phyloP scores from a whole-genome alignment of 1,140 invertebrate genomes.

The Tribolium madens region DNA sequence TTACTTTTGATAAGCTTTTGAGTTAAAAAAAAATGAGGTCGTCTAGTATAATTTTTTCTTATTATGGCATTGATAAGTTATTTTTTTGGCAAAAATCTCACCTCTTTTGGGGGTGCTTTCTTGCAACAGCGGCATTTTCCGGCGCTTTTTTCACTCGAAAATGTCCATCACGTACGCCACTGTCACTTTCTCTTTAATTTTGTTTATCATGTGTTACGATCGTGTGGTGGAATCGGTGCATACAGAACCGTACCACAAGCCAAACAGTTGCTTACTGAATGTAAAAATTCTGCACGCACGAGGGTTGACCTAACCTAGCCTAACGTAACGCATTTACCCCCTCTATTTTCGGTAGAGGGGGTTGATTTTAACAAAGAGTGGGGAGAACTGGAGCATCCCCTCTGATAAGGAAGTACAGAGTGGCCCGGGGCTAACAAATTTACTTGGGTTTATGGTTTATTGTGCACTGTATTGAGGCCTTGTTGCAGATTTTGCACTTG shows the following conservation, averaged over 20 bases:
- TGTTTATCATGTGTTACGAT: slow-evolving; percentile 35
- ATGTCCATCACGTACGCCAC: slow-evolving; percentile 25
- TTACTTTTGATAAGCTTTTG: too few species aligned
- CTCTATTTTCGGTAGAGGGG: slow-evolving; percentile 43
- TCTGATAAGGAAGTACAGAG: slow-evolving; percentile 41
- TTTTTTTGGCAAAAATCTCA: slow-evolving; percentile 35
- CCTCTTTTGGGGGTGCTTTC: slow-evolving; percentile 60
- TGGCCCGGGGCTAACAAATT: slow-evolving; percentile 18
- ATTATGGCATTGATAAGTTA: too few species aligned
- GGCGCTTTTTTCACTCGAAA: background rate
- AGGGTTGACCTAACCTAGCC: slow-evolving; percentile 62
- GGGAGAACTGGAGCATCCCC: slow-evolving; percentile 61
- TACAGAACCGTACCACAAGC: slow-evolving; percentile 49
- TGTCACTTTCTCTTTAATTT: background rate
- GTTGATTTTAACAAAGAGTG: slow-evolving; percentile 33
- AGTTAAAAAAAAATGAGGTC: too few species aligned
- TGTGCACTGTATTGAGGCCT: background rate
- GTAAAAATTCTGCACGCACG: slow-evolving; percentile 56
- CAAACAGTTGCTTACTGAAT: slow-evolving; percentile 57
- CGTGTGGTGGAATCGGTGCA: slow-evolving; percentile 21
- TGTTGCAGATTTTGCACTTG: slow-evolving; percentile 44
- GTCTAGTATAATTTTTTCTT: too few species aligned
- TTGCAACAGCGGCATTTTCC: slow-evolving; percentile 59
- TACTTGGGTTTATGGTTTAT: slow-evolving; percentile 37
- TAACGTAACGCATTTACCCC: slow-evolving; percentile 59